Evolutionary conservation across 2,113 vertebrate genomes (phyloP), one percentile per base, ranked within the genome.

Genomic region (Oceanites oceanicus): DNA sequence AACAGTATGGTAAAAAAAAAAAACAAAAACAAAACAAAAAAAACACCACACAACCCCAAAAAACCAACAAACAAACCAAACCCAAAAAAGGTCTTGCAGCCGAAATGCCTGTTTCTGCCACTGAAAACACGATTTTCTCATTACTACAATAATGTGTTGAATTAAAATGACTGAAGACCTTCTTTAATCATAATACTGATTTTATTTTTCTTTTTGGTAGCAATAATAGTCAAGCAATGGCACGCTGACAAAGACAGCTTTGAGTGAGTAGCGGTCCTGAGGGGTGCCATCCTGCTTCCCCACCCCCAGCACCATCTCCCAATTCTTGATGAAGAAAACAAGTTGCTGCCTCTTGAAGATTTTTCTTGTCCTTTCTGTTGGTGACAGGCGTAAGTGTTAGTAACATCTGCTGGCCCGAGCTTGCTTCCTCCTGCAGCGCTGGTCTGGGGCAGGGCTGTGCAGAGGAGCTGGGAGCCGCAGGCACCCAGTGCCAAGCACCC

Each of bases 321-420:
- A 65, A 8, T 76, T 67, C 74, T 74, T 30, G 91, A 92, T 20
- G 50, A 95, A 94, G 95, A 81, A 96, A 95, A 87, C 91, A 94
- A 96, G 68, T 91, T 86, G 67, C 68, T 90, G 40, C 84, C 85
- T 81, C 96, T 90, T 94, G 81, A 88, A 77, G 66, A 49, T 85
- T 91, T 85, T 92, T 86, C 59, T 49, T 87, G 78, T 82, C 90
- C 74, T 91, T 93, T 96, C 86, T 96, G 58, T 91, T 83, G 94
- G 94, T 95, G 96, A 91, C 96, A 91, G 73, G 88, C 78, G 5
- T 86, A 92, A 97, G 93, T 87, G 88, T 95, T 84, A 34, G 81
- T 34, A 94, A 92, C 90, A 97, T 96, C 97, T 97, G 94, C 95
- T 62, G 67, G 93, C 83, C 84, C 9, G 6, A 91, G 90, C 65